Conservation (phyloP, 2,797 vertebrate species). For the Delichon dasypus region DNA sequence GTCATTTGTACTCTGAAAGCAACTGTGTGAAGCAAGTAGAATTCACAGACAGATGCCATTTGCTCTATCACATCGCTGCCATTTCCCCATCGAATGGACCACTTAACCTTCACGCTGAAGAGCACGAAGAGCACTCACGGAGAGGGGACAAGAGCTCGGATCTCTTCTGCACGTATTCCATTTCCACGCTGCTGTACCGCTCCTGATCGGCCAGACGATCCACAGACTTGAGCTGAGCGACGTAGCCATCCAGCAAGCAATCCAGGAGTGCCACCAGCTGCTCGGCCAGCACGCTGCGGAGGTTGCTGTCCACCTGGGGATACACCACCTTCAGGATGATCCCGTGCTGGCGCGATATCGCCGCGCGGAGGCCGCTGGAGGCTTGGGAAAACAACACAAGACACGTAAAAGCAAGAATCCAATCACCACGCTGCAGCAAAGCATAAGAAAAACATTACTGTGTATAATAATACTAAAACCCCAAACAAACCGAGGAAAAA, state of each 20-base stretch:
- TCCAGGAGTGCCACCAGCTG: slow-evolving; percentile 91
- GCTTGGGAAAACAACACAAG: slow-evolving; percentile 72
- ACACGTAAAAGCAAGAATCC: background rate
- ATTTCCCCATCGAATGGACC: accelerated
- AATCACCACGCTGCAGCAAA: background rate
- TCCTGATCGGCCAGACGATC: slow-evolving; percentile 82
- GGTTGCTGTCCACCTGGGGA: slow-evolving; percentile 86
- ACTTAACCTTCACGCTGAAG: background rate
- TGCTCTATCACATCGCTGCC: background rate
- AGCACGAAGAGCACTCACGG: slow-evolving; percentile 76
- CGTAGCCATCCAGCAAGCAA: slow-evolving; percentile 85
- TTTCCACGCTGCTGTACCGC: slow-evolving; percentile 85
- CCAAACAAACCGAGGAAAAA: background rate
- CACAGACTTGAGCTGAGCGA: slow-evolving; percentile 89
- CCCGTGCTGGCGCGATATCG: slow-evolving; percentile 84
- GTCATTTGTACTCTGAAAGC: background rate
- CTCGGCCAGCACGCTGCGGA: slow-evolving; percentile 84
- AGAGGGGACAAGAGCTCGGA: slow-evolving; percentile 85
- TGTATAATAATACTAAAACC: background rate
- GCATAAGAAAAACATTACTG: background rate
- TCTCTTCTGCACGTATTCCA: slow-evolving; percentile 90
- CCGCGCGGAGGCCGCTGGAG: slow-evolving; percentile 78
- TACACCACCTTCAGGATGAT: slow-evolving; percentile 86
- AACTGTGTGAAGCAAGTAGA: background rate
- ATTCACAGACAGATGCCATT: background rate